These are phyloP conservation scores for Drosophila kepulauana DNA, from an alignment of 1,140 invertebrate species.

Conservation along the genomic window DNA sequence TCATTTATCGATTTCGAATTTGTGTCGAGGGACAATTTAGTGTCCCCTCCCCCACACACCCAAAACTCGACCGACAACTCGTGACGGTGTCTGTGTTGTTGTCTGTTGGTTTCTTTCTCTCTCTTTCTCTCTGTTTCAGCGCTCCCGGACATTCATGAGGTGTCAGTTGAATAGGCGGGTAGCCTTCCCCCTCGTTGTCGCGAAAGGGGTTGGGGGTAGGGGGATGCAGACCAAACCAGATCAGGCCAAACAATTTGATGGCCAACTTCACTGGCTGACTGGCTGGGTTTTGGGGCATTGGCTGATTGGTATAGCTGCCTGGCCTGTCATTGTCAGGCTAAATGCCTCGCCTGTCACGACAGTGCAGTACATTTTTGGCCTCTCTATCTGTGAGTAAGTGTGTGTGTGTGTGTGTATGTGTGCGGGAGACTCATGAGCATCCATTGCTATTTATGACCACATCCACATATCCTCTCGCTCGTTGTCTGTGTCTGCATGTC, in stretches of 20 bases:
- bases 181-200: neutral
- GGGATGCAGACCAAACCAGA: slow-evolving; percentile 13
- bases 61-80: neutral
- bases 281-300: slow-evolving; percentile 42
- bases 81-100: slow-evolving; percentile 7
- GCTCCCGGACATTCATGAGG: slow-evolving; percentile 71
- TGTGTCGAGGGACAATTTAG: slow-evolving; percentile 83
- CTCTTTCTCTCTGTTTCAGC: slow-evolving; percentile 27
- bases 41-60: slow-evolving; percentile 43
- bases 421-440: slow-evolving; percentile 35
- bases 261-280: slow-evolving; percentile 63
- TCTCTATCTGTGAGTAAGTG: slow-evolving; percentile 26
- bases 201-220: neutral
- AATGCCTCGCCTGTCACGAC: slow-evolving; percentile 59
- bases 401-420: neutral
- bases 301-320: slow-evolving; percentile 36
- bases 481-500: slow-evolving; percentile 12
- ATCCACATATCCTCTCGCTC: slow-evolving; percentile 2
- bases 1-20: slow-evolving; percentile 85
- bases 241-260: slow-evolving; percentile 61
- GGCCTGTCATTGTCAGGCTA: slow-evolving; percentile 74
- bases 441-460: slow-evolving; percentile 67
- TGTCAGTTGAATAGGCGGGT: slow-evolving; percentile 60
- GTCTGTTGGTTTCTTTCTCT: slow-evolving; percentile 4
- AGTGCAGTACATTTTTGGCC: slow-evolving; percentile 73